Evolutionary conservation across 1,140 invertebrate genomes (phyloP), one percentile per base, ranked within the genome.

Genomic region (Diplogasteroides magnus): DNA sequence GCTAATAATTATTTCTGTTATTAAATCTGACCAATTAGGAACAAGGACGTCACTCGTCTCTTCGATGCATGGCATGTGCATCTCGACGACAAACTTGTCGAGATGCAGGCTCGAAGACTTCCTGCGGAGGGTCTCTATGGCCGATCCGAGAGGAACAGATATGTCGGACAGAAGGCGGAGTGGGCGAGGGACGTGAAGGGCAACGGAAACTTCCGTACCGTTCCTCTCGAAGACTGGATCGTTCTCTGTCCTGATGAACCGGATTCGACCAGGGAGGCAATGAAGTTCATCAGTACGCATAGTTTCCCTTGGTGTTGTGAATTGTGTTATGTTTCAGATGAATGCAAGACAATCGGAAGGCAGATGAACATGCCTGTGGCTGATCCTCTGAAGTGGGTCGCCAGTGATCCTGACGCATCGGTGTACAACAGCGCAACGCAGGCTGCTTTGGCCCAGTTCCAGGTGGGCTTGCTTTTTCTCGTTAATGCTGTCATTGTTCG

Each of bases 161-260:
- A 62, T 48, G 61, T 31, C 31, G 70, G 70, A 26, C 56, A 32
- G 15, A 67, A 72, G 0, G 70, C 70, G 13, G 70, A 72, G 31
- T 72, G 70, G 70, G 70, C 70, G 19, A 31, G 65, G 31, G 70
- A 68, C 2, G 31, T 67, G 27, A 72, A 72, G 28, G 19, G 66
- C 0, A 29, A n/a, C 57, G 70, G 70, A n/a, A 68, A 63, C 48
- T 72, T 71, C 37, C 58, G 59, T 13, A 31, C 67, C 14, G 61
- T 31, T 11, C 15, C 61, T 56, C 61, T 72, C 60, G 31, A 31
- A 0, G 67, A 68, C 31, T 72, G 70, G 70, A 72, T 72, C 31
- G 37, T 72, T 0, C 31, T 72, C 25, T 57, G 48, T 1, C 70
- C 70, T 11, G 55, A 32, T 28, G 31, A 19, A 2, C 37, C 37